Evolutionary conservation across 2,113 vertebrate genomes (phyloP), one percentile per base, ranked within the genome.

Genomic region (Brachyistius frenatus): DNA sequence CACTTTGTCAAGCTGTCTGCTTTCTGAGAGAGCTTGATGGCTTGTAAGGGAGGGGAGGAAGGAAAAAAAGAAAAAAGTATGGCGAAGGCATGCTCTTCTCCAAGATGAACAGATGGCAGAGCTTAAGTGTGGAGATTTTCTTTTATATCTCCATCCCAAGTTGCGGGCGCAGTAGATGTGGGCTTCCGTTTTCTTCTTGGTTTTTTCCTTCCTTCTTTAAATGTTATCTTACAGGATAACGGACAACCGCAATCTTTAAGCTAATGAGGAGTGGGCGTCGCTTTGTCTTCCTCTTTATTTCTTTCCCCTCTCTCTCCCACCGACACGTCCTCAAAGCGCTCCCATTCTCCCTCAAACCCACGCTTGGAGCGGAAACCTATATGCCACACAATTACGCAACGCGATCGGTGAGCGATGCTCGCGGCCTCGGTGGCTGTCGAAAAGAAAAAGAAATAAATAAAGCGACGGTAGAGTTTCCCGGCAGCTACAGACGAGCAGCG

Each of bases 251-350:
- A 30, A 78, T 71, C 68, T 84, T 85, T 86, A 84, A 88, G 88
- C 88, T 93, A 92, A 91, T 86, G 86, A 88, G 83, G 75, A 86
- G 91, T 89, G 89, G 90, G 89, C 35, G 87, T 78, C 31, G 79
- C 76, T 90, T 83, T 89, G 84, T 92, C 83, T 88, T 64, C 62
- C 58, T 86, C 82, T 81, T 81, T 85, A 74, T 66, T 68, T 71
- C 70, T 49, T 69, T 66, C 82, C 76, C 23, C 23, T 23, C 71
- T 86, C 84, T 84, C 86, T 86, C 73, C 90, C 86, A 78, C 85
- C 63, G 36, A 83, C 84, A 78, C 81, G 67, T 87, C 83, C 76
- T 85, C 90, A 67, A 23, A 23, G 23, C 69, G 76, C 84, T 71
- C 80, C 67, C 73, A 68, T 82, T 83, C 89, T 88, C 83, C 81